Percentiles rank a stretch among this genome's conserved stretches.
Conservation (phyloP, 2,797 vertebrate genomes). For the Anguilla marmorata region DNA sequence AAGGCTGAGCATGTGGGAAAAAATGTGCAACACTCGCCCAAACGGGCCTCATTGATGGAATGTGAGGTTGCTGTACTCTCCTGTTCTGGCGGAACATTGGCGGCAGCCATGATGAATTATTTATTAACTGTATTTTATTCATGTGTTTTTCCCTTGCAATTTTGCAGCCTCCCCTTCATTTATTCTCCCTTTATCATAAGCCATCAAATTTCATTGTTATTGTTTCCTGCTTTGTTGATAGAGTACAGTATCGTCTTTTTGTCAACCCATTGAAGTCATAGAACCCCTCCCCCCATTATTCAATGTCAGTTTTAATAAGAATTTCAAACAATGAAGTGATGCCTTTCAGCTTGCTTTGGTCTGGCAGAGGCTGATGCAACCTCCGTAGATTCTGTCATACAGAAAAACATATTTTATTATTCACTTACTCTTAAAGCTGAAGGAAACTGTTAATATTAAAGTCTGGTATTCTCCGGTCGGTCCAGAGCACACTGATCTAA, state of each 20-base stretch:
- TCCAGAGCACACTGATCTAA: neutral
- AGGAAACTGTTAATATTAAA: neutral
- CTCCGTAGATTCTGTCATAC: neutral
- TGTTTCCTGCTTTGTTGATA: slow-evolving; percentile 28
- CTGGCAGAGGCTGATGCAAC: neutral
- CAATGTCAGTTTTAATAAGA: slow-evolving; percentile 16
- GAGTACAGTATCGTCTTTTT: neutral
- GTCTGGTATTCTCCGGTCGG: neutral
- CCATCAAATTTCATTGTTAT: slow-evolving; percentile 34
- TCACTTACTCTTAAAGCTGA: neutral
- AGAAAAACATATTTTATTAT: neutral
- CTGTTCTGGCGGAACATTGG: slow-evolving; percentile 33
- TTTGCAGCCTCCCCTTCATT: slow-evolving; percentile 38
- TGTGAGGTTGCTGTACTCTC: slow-evolving; percentile 35
- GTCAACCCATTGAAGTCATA: neutral
- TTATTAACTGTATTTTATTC: slow-evolving; percentile 49
- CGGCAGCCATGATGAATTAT: slow-evolving; percentile 46
- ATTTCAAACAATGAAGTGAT: slow-evolving; percentile 1
- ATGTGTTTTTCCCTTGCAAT: slow-evolving; percentile 38
- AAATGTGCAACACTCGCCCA: too few species aligned
- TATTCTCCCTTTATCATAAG: slow-evolving; percentile 32
- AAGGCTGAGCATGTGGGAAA: too few species aligned
- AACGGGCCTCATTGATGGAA: slow-evolving; percentile 8
- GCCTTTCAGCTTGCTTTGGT: neutral
- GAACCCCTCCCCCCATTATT: neutral